Evolutionary conservation across 2,888 invertebrate genomes (phyloP).

Genomic region (Xestia c-nigrum): DNA sequence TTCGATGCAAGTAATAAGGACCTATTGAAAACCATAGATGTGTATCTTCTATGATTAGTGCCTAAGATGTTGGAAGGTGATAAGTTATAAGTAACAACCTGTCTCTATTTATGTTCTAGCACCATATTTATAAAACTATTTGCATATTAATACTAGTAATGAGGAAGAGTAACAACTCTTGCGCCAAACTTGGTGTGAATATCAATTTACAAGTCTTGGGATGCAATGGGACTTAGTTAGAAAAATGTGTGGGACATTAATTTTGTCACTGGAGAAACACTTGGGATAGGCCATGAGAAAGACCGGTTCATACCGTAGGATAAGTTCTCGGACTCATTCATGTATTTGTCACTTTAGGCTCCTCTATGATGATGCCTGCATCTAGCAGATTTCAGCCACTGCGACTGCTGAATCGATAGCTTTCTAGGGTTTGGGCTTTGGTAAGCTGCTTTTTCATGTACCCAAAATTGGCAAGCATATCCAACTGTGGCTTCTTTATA

Average conservation of each 20-base stretch:
- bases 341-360: neutral
- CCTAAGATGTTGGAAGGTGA: slow-evolving; percentile 33
- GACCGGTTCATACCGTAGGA: neutral
- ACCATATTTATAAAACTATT: slow-evolving; percentile 45
- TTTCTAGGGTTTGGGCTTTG: no score
- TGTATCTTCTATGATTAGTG: slow-evolving; percentile 51
- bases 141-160: slow-evolving; percentile 35
- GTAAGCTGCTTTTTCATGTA: no score
- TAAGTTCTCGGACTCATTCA: neutral
- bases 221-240: neutral
- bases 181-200: neutral
- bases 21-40: slow-evolving; percentile 44
- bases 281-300: neutral
- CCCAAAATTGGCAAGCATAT: no score
- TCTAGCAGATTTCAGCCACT: no score
- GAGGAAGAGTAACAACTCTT: slow-evolving; percentile 22
- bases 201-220: slow-evolving; percentile 4
- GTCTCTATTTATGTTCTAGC: slow-evolving; percentile 36
- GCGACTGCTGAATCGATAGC: no score
- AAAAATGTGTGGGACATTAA: neutral
- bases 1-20: slow-evolving; percentile 29
- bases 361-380: no score
- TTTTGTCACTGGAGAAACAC: neutral
- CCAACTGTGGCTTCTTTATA: no score
- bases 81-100: slow-evolving; percentile 53